Evolutionary conservation across 2,888 invertebrate species (phyloP), one percentile per base, ranked within the genome.

Genomic region (Phytoseiulus persimilis): DNA sequence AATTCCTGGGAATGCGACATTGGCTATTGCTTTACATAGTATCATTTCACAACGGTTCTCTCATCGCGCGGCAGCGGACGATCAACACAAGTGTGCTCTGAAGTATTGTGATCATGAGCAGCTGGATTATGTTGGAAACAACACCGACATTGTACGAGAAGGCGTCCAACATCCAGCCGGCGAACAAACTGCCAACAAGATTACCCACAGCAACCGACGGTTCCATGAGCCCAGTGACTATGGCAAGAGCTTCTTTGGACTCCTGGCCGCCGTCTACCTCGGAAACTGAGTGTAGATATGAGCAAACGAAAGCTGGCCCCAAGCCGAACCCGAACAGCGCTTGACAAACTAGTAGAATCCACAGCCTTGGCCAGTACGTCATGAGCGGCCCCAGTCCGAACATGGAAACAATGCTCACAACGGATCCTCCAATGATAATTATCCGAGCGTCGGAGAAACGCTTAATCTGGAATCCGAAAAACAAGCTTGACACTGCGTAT

Each of bases 251-350:
- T 33, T 87, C 87, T 45, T 87, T 87, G 32, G 87, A 87, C 32
- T 87, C 87, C 23, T 33, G 87, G 6, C 87, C 87, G 11, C 45
- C 45, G 33, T 87, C 87, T 0, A 87, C 33, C 32, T 39, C 33
- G 33, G 32, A 45, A n/a, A 87, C 87, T 5, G 87, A 87, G 45
- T 87, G 87, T 14, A 87, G 87, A 33, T 87, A 87, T n/a, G 87
- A 87, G 45, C 87, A 87, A 45, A 87, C 87, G 87, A 87, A 87
- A n/a, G 87, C 87, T n/a, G 87, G 87, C 28, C 87, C 87, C 32
- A 87, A n/a, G 6, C 87, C 87, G 11, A 87, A 45, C 18, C 87
- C 87, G 87, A 87, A 87, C 39, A 33, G 39, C 5, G 32, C 87
- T 87, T 87, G 87, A 45, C 87, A 87, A 23, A 87, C 39, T 6